Base-by-base conservation (phyloP, 2,888 invertebrate genomes). In the Gryllus longicercus region DNA sequence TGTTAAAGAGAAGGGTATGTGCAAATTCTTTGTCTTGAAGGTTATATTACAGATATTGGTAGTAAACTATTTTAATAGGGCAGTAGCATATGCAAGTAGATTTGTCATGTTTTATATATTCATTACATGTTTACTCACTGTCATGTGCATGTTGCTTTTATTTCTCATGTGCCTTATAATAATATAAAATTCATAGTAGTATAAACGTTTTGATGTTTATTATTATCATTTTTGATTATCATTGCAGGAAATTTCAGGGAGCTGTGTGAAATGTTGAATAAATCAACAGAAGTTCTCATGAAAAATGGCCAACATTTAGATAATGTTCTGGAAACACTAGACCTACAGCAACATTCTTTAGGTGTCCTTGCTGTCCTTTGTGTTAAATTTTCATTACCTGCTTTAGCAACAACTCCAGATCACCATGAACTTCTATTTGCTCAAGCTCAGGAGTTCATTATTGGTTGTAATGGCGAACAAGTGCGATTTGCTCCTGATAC, bases 311-410 rank as follows among this genome's bases (percentile, higher is more conserved):
- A 92, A 83, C 95, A 96, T 86, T 89, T 98, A 83, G 96, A 95
- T 86, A 96, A 94, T 87, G 96, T 97, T 51, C 88, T 98, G 84
- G 97, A 96, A 87, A 96, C 97, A 0, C 89, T 98, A 82, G 95
- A 97, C 86, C 90, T 95, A 81, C 96, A 97, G 85, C 95, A 96
- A 85, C 96, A 98, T 88, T 96, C 97, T 12, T 88, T 97, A 81
- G 97, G 96, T 78, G 93, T 96, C 79, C 88, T 97, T 81, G 95
- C 95, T 81, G 95, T 98, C 51, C 88, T 98, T 83, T 93, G 93
- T 84, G 95, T 94, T 3, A 94, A 95, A 87, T 92, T 94, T 85
- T 91, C 92, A 79, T 86, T 91, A 81, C 90, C 92, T 23, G 82
- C 83, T 16, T 81, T 84, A 75, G 51, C 80, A 10, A 81, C 82